Percentiles rank a stretch among this genome's conserved stretches.
phyloP scores from a whole-genome alignment of 2,888 invertebrate species.

The Idaea dimidiata region DNA sequence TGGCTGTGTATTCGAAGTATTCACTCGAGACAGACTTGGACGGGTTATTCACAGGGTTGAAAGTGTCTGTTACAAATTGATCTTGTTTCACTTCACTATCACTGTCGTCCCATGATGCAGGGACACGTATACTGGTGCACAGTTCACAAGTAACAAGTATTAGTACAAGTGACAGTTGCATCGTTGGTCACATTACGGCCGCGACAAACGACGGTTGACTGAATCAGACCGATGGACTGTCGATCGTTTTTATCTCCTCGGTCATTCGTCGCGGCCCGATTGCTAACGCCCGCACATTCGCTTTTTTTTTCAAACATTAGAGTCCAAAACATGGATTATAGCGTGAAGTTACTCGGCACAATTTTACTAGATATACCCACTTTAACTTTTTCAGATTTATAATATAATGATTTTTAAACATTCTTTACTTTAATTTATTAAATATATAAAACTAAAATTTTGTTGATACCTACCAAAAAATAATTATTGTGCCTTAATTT shows the following conservation, averaged over 20 bases:
- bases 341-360: not conserved
- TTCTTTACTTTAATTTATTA: no score
- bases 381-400: no score
- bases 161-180: conserved; percentile 52
- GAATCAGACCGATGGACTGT: conserved; percentile 58
- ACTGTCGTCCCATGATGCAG: conserved; percentile 55
- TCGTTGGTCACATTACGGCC: conserved; percentile 70
- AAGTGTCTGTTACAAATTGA: conserved; percentile 39
- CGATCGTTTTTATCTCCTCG: conserved; percentile 77
- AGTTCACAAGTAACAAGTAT: conserved; percentile 57
- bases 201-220: conserved; percentile 65
- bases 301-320: conserved; percentile 53
- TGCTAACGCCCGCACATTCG: conserved; percentile 62
- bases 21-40: conserved; percentile 47
- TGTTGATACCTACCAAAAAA: no score
- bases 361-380: not conserved
- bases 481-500: no score
- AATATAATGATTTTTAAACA: no score
- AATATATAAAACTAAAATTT: no score
- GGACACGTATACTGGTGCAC: conserved; percentile 64
- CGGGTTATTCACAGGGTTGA: conserved; percentile 25
- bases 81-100: conserved; percentile 58
- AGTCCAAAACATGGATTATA: conserved; percentile 19
- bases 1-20: conserved; percentile 66
- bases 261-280: conserved; percentile 69